Evolutionary conservation across 1,140 invertebrate genomes (phyloP), one percentile per base, ranked within the genome.

Genomic region (Drosophila pseudoobscura): DNA sequence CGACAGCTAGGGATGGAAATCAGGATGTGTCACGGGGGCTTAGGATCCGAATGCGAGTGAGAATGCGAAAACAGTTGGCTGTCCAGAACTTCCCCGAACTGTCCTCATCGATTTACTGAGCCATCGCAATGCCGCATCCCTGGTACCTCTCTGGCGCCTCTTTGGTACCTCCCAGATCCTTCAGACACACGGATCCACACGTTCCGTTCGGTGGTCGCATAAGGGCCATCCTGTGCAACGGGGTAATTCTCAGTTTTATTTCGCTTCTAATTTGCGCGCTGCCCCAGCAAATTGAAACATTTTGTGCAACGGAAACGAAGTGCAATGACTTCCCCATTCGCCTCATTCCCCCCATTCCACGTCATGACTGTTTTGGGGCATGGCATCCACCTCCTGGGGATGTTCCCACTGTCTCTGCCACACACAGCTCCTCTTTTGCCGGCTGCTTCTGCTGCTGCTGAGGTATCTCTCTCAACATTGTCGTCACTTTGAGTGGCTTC

Each of bases 181-280:
- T 5, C 15, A 47, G 20, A 24, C 26, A 52, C 50, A 31, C 50
- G 31, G n/a, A 51, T 7, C 22, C 26, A 35, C 50, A 51, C 50
- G 7, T 8, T 8, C 31, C 49, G 15, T 7, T 52, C 9, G 8
- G 29, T 5, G 13, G 5, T 41, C 15, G 24, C 31, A 26, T 45
- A 60, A 31, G 45, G 52, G 45, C 45, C 66, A 46, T 52, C 3
- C 29, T 55, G 63, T 6, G 20, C 43, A 24, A 8, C 31, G 62
- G 63, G 17, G 17, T 2, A 39, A 24, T 15, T 50, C 22, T 26
- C 65, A 52, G 44, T 60, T 76, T 76, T 76, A 75, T 76, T 76
- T 76, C 63, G 52, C 57, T 60, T 76, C 73, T 75, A 76, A 76
- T 75, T 75, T 75, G 71, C 54, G 62, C 62, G 41, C 45, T 41